Evolutionary conservation across 2,888 invertebrate genomes (phyloP).

Genomic region (Sturmia bella): DNA sequence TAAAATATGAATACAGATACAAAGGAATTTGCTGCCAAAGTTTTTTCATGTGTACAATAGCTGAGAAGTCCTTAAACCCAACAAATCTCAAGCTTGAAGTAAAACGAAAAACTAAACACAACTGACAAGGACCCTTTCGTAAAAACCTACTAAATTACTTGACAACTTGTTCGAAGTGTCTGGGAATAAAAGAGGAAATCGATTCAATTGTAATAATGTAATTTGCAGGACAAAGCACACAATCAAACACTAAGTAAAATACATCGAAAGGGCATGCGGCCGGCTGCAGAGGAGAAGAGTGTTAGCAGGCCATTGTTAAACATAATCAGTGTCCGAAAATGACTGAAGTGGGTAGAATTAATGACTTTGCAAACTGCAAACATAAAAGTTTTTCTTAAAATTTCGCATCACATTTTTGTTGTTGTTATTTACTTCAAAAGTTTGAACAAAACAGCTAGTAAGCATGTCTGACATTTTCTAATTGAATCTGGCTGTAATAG

Average conservation of each 20-base stretch:
- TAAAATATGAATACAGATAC: too few relatives aligned
- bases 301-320: too few relatives aligned
- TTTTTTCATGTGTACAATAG: not conserved
- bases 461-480: constrained; percentile 46
- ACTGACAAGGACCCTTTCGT: not conserved
- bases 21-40: too few relatives aligned
- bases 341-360: too few relatives aligned
- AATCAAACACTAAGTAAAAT: not conserved
- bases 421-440: too few relatives aligned
- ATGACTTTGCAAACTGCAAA: constrained; percentile 1
- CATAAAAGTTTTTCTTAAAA: not conserved
- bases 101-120: not conserved
- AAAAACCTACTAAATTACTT: not conserved
- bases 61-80: not conserved
- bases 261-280: too few relatives aligned
- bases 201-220: constrained; percentile 19
- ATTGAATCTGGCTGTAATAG: constrained; percentile 36
- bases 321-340: too few relatives aligned
- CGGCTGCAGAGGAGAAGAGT: too few relatives aligned
- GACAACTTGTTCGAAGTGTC: not conserved
- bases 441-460: too few relatives aligned
- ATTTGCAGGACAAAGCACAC: not conserved
- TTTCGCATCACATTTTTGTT: not conserved
- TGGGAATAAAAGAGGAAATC: constrained; percentile 3
- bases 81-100: too few relatives aligned